These are phyloP conservation scores for Mnemiopsis leidyi DNA, from an alignment of 37 sponge, comb jelly and placozoan species.

Conservation along the genomic window DNA sequence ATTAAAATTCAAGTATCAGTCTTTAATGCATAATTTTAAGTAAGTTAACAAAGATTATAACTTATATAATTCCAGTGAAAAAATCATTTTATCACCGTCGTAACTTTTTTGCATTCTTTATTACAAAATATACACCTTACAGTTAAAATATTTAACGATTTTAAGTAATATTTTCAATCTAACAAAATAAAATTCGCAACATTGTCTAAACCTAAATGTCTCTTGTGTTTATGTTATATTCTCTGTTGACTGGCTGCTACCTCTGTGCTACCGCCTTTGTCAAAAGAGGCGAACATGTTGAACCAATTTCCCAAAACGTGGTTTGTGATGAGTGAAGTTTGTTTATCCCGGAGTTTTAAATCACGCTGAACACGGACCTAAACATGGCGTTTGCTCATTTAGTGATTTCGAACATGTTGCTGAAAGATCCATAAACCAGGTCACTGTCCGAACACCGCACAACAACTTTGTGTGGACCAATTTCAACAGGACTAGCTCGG, in stretches of 20 bases:
- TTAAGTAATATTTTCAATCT: background rate
- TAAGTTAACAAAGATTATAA: background rate
- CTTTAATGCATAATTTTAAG: background rate
- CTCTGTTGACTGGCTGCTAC: background rate
- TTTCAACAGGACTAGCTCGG: constrained; percentile 38
- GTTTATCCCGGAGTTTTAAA: background rate
- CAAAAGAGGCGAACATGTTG: background rate
- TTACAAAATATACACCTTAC: background rate
- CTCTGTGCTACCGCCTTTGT: background rate
- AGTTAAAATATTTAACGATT: background rate
- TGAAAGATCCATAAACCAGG: constrained; percentile 34
- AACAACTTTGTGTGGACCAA: constrained; percentile 32
- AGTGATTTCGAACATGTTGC: constrained; percentile 56
- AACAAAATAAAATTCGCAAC: background rate
- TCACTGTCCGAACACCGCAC: constrained; percentile 47
- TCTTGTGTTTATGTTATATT: background rate
- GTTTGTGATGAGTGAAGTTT: background rate
- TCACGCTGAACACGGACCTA: background rate
- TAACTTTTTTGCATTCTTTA: background rate
- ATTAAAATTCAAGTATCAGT: too few relatives aligned
- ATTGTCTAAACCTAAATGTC: background rate
- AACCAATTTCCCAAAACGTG: background rate
- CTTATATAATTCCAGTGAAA: background rate
- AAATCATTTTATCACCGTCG: background rate
- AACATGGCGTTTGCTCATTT: background rate